Evolutionary conservation across 2,797 vertebrate species (phyloP).

Genomic region (Vespertilio murinus): DNA sequence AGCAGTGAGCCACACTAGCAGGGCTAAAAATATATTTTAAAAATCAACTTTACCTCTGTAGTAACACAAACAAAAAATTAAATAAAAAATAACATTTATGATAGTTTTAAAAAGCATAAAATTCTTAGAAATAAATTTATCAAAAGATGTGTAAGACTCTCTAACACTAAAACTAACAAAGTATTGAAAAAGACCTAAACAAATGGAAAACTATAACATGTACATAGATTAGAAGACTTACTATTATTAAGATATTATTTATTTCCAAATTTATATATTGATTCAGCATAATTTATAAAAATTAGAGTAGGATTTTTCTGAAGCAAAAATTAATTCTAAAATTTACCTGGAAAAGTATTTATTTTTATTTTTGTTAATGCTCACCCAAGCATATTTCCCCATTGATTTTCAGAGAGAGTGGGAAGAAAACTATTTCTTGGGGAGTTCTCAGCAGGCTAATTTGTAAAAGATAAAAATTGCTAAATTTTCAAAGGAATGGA

Average conservation of each 20-base stretch:
- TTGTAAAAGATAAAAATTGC: neutral
- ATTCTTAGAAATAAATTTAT: constrained; percentile 36
- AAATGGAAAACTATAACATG: neutral
- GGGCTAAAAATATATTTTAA: neutral
- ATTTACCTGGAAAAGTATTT: neutral
- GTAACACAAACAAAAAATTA: neutral
- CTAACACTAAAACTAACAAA: neutral
- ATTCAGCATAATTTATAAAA: neutral
- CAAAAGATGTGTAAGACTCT: neutral
- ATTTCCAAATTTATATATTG: neutral
- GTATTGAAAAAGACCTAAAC: neutral
- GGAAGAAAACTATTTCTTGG: neutral
- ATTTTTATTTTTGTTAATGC: too few species aligned
- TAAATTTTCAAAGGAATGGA: neutral
- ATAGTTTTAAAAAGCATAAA: neutral
- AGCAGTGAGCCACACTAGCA: too few species aligned
- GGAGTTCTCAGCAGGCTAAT: neutral
- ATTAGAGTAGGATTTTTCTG: neutral
- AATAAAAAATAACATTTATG: neutral
- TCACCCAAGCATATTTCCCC: too few species aligned
- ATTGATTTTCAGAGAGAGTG: too few species aligned
- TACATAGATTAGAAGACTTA: neutral
- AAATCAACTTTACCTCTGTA: constrained; percentile 27
- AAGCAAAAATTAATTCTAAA: constrained; percentile 14
- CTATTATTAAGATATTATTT: neutral